Base-by-base conservation (phyloP, 2,888 invertebrate genomes). In the Chrysolina haemoptera region DNA sequence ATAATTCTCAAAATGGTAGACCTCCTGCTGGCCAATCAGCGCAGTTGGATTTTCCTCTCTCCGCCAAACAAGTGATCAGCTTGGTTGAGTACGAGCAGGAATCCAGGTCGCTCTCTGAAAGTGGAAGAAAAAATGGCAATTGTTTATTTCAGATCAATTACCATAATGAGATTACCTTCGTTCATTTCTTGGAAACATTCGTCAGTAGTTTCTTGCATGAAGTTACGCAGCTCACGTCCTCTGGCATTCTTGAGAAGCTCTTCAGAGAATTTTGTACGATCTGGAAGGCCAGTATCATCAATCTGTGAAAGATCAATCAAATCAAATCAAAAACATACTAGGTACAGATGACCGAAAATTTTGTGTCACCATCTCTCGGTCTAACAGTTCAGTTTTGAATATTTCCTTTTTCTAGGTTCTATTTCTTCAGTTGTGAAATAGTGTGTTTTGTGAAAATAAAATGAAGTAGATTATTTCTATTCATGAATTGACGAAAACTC, bases 41-140 rank as follows among this genome's bases (percentile, higher is more conserved):
- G 82, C 95, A 95, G 84, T 93, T 93, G 3, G 91, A 89, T 83
- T 90, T 89, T n/a, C 93, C 94, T 82, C 92, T 94, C 76, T 94
- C 93, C 0, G 92, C 90, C 81, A 94, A 88, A 82, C 95, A 95
- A 76, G 89, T 90, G 68, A 93, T 85, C 20, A 94, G 86, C 79
- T 91, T 91, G 75, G 91, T 91, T 0, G 94, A 91, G 83, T 91
- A 93, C 66, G 90, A 89, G 81, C 94, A 95, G 78, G 92, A 91
- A 12, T 93, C 91, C 76, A 89, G 89, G 40, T 88, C 87, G 35
- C 89, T 89, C 78, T 89, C 91, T 91, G 71, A 27, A 79, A 79
- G 53, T 41, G 11, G 65, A 46, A 4, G 1, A 22, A 16, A 53
- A n/a, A 50, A 16, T 12, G 35, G 8, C 9, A 48, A 16, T 48